A percentile compares a stretch with the other conserved stretches of the same genome.
These are phyloP conservation scores for Rhagonycha lutea DNA, from an alignment of 2,888 invertebrate species.

Conservation along the genomic window DNA sequence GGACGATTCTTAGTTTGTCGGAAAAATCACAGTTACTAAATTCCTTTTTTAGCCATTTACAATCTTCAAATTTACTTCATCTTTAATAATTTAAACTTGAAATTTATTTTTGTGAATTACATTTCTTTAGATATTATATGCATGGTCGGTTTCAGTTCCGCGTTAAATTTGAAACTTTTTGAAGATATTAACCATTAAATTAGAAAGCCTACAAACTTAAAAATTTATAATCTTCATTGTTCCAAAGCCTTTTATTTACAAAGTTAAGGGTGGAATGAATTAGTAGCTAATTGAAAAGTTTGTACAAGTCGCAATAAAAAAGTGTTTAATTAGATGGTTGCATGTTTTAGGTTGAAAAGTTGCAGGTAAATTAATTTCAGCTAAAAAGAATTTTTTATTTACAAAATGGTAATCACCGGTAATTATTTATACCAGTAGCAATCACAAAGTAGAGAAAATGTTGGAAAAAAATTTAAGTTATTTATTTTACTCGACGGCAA, in stretches of 20 bases:
- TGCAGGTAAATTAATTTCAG: background rate
- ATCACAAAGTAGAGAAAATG: background rate
- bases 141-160: background rate
- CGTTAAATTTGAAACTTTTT: background rate
- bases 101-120: background rate
- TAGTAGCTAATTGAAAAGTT: slow-evolving; percentile 3
- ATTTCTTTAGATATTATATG: background rate
- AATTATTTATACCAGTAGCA: background rate
- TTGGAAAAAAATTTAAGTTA: background rate
- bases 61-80: too few species aligned
- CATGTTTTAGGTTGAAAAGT: background rate
- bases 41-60: too few species aligned
- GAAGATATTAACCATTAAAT: background rate
- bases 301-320: slow-evolving; percentile 1
- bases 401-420: too few species aligned
- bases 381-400: background rate
- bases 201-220: background rate
- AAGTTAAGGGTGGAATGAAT: background rate
- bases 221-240: background rate
- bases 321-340: slow-evolving; percentile 2
- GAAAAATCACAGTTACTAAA: too few species aligned
- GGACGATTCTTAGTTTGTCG: too few species aligned
- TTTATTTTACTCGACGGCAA: background rate
- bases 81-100: too few species aligned
- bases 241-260: background rate